A percentile compares a stretch with the other conserved stretches of the same genome.
Conservation (phyloP, 1,140 invertebrate genomes). For the Dreissena polymorpha region DNA sequence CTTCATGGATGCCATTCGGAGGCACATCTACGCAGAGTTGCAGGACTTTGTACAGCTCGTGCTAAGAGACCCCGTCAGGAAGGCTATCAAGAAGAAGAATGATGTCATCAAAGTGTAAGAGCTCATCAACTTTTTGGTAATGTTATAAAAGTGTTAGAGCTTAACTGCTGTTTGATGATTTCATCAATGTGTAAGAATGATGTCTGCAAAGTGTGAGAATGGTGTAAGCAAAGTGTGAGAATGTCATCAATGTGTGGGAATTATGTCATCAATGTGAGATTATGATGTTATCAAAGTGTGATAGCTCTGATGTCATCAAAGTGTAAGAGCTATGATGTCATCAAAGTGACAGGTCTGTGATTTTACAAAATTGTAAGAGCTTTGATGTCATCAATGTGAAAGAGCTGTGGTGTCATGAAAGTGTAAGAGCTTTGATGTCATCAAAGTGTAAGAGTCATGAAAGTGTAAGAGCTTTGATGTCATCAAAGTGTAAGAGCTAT, state of each 20-base stretch:
- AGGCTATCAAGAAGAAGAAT: conserved; percentile 99
- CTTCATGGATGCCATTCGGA: conserved; percentile 96
- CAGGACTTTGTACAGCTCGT: conserved; percentile 98
- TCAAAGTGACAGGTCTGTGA: too few relatives aligned
- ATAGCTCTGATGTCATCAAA: conserved; percentile 89
- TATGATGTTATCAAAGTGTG: conserved; percentile 96
- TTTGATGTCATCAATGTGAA: conserved; percentile 93
- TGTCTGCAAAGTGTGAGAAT: conserved; percentile 93
- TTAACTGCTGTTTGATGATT: too few relatives aligned
- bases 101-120: conserved; percentile 93
- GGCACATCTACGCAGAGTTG: conserved; percentile 97
- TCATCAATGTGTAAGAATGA: too few relatives aligned
- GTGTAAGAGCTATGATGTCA: conserved; percentile 91
- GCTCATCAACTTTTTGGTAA: too few relatives aligned
- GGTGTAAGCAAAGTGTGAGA: too few relatives aligned
- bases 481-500: conserved; percentile 89
- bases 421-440: conserved; percentile 89
- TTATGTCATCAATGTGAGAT: too few relatives aligned
- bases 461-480: too few relatives aligned
- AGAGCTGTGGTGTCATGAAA: conserved; percentile 89
- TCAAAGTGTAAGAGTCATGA: conserved; percentile 87
- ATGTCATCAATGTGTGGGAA: too few relatives aligned
- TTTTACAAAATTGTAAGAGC: too few relatives aligned
- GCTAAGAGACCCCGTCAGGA: conserved; percentile 95
- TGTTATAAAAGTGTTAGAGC: conserved; percentile 90